Base-by-base conservation (phyloP, 2,113 vertebrate genomes). In the Gasterosteus nipponicus region DNA sequence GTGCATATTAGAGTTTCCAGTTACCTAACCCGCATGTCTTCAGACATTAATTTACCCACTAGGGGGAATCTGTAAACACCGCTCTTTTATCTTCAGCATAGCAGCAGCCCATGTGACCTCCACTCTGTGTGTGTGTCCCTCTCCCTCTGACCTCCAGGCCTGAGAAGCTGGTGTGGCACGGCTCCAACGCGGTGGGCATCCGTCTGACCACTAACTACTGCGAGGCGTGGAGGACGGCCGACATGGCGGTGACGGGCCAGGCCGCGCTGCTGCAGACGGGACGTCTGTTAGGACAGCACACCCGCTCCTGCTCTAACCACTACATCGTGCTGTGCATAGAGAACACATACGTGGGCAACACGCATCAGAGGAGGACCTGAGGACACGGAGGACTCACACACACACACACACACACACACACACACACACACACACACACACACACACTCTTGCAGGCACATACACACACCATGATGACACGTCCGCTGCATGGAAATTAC, bases 251-350 rank as follows among this genome's bases (percentile, higher is more conserved):
- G 87, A 94, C 85, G 0, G 97, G 97, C 69, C 93, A 97, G 75
- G 96, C 96, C 0, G 96, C 97, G 0, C 92, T 94, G 0, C 94
- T 99, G 85, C 92, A 92, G 84, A 94, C 90, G 0, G 96, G 96
- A 47, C 96, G 94, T 39, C 93, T 99, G 76, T 89, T 99, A 58
- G 96, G 96, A 51, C 97, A 98, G 82, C 95, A 95, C 78, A 78
- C 91, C 0, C 96, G 95, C 14, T 95, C 95, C 92, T 99, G 97
- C 78, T 94, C 94, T 73, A 95, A 95, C 83, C 93, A 89, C 87
- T 96, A 97, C 74, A 94, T 97, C 14, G 95, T 98, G 73, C 94
- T 99, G 77, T 99, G 97, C 72, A 95, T 99, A 29, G 97, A 99
- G 90, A 99, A 98, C 93, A 98, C 96, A 70, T 97, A 96, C 68